phyloP scores from a whole-genome alignment of 2,888 invertebrate species.

The Zhuqinia jingwanae region DNA sequence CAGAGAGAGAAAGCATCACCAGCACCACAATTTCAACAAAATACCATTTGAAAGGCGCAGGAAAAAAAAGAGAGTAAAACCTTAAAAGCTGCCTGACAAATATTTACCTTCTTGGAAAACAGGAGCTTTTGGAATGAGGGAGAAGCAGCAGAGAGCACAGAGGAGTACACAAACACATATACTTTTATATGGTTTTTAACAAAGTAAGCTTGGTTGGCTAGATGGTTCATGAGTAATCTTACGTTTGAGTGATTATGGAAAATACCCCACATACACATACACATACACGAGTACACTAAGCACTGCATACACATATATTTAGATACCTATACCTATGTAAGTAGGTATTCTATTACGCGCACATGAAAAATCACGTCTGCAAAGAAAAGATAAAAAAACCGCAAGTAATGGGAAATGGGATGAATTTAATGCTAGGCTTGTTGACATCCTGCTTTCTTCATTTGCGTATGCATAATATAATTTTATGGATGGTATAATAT shows the following conservation, averaged over 20 bases:
- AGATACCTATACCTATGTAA: no score
- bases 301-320: no score
- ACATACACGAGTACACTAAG: no score
- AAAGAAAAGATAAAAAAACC: conserved; percentile 49
- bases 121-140: no score
- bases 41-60: background rate
- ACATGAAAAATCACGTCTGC: conserved; percentile 41
- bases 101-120: conserved; percentile 46
- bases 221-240: conserved; percentile 60
- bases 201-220: no score
- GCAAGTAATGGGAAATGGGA: conserved; percentile 1
- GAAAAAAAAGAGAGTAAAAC: conserved; percentile 27
- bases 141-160: no score
- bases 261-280: no score
- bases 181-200: no score
- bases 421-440: conserved; percentile 31
- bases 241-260: conserved; percentile 60
- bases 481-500: background rate
- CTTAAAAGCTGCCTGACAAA: conserved; percentile 45
- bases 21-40: background rate
- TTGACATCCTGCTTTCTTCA: conserved; percentile 13
- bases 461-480: background rate
- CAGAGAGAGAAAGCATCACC: background rate
- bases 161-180: no score
- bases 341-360: background rate